Evolutionary conservation across 2,113 vertebrate genomes (phyloP).

Genomic region (Isichthys henryi): DNA sequence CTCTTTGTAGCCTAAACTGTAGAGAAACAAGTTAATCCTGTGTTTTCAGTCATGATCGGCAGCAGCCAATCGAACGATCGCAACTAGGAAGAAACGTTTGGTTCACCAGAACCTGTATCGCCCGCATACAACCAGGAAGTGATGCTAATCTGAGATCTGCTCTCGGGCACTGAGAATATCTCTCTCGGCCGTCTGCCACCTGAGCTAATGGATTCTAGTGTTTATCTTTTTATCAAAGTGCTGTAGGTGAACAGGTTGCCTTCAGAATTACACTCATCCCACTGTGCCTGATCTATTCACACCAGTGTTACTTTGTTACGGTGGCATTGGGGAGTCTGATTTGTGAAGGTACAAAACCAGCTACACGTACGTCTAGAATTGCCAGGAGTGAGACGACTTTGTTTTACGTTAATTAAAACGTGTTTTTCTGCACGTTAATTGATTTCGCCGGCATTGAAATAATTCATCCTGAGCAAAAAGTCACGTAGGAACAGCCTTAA

Average conservation of each 20-base stretch:
- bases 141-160: background rate
- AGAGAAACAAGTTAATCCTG: background rate
- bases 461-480: background rate
- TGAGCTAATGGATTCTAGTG: background rate
- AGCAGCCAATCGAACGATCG: background rate
- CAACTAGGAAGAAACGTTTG: background rate
- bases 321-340: background rate
- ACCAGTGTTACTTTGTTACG: background rate
- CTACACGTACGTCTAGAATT: background rate
- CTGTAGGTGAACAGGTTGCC: background rate
- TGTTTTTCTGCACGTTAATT: background rate
- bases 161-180: background rate
- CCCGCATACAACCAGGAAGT: background rate
- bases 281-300: background rate
- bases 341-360: background rate
- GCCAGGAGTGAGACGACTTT: background rate
- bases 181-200: background rate
- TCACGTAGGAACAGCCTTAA: constrained; percentile 22
- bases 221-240: background rate
- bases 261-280: background rate
- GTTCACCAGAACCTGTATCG: background rate
- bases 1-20: background rate
- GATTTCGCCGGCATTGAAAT: background rate
- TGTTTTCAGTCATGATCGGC: background rate
- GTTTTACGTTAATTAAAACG: no score